Percentiles rank a stretch among this genome's conserved stretches.
phyloP scores from a whole-genome alignment of 1,140 invertebrate species.

The Caerostris darwini region DNA sequence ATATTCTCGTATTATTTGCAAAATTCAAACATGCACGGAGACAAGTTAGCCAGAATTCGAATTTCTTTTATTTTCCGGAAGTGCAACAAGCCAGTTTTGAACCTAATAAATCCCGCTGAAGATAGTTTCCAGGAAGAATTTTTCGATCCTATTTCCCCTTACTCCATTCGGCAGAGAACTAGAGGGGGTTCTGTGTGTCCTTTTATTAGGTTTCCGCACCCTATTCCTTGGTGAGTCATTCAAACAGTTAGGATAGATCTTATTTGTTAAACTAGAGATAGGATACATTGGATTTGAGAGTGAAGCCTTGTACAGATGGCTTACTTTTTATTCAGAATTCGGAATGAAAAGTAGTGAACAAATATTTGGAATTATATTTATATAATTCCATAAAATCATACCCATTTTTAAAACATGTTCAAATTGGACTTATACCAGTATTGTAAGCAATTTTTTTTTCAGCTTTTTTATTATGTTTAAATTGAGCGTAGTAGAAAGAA shows the following conservation, averaged over 20 bases:
- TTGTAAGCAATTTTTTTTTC: too few relatives aligned
- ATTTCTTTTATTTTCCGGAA: slow-evolving; percentile 36
- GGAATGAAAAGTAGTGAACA: not conserved
- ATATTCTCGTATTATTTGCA: slow-evolving; percentile 21
- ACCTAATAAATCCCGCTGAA: slow-evolving; percentile 28
- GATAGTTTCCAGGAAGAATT: slow-evolving; percentile 31
- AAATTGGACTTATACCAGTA: not conserved
- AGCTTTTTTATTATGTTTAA: too few relatives aligned
- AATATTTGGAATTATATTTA: not conserved
- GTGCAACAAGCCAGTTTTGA: slow-evolving; percentile 5
- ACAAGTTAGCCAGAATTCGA: not conserved
- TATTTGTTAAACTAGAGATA: slow-evolving; percentile 50
- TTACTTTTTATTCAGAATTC: not conserved
- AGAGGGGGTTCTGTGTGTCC: slow-evolving; percentile 22
- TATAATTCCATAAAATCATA: not conserved
- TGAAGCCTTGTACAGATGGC: not conserved
- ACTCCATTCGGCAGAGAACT: not conserved
- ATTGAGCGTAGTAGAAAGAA: too few relatives aligned
- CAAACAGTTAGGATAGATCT: slow-evolving; percentile 58
- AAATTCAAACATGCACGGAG: not conserved
- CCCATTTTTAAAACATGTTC: not conserved
- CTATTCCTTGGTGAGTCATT: slow-evolving; percentile 45
- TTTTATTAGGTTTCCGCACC: slow-evolving; percentile 49
- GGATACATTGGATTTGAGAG: slow-evolving; percentile 7
- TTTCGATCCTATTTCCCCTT: slow-evolving; percentile 4